phyloP scores from a whole-genome alignment of 2,888 invertebrate species.

The Baccha elongata region DNA sequence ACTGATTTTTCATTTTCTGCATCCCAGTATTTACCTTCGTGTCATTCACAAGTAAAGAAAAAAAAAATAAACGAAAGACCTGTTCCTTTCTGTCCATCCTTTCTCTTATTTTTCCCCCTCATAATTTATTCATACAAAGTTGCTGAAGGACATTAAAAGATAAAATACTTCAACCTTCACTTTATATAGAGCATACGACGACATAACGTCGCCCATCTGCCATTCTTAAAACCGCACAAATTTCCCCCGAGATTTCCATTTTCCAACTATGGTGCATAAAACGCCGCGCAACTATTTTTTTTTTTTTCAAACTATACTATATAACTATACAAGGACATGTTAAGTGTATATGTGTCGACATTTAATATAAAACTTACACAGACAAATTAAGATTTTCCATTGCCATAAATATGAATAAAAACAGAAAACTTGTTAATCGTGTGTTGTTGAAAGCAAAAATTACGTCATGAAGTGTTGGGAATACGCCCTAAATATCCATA shows the following conservation, averaged over 20 bases:
- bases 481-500: conserved; percentile 62
- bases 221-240: conserved; percentile 22
- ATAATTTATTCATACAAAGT: conserved; percentile 25
- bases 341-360: background rate
- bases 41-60: conserved; percentile 3
- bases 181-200: conserved; percentile 10
- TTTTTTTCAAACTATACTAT: background rate
- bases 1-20: background rate
- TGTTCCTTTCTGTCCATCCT: background rate
- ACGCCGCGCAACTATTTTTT: background rate
- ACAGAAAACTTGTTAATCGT: conserved; percentile 49
- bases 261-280: background rate
- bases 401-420: conserved; percentile 26
- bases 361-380: conserved; percentile 8
- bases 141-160: conserved; percentile 27
- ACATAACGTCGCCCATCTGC: conserved; percentile 24
- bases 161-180: conserved; percentile 18
- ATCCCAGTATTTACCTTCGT: background rate
- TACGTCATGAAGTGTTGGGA: conserved; percentile 53
- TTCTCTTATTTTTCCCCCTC: background rate
- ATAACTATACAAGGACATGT: conserved; percentile 29
- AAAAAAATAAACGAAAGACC: background rate
- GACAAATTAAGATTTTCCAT: conserved; percentile 41
- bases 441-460: conserved; percentile 35
- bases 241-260: conserved; percentile 14